phyloP scores from a whole-genome alignment of 1,140 invertebrate species.

The Temnothorax curvispinosus region DNA sequence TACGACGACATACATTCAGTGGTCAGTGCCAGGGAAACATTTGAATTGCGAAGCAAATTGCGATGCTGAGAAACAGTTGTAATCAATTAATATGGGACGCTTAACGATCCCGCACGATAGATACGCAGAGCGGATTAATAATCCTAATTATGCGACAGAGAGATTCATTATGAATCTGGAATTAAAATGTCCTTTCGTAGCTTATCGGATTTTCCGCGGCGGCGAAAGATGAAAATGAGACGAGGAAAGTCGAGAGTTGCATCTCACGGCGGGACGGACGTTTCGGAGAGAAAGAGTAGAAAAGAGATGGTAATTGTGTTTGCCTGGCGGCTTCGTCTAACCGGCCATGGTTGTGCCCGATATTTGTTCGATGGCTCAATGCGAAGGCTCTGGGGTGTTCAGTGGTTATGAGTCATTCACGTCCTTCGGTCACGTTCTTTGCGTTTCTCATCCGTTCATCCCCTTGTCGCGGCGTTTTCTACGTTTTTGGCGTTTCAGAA shows the following conservation, averaged over 20 bases:
- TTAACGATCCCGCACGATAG: neutral
- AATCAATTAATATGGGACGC: neutral
- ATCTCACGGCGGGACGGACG: neutral
- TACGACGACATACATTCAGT: neutral
- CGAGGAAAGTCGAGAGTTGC: neutral
- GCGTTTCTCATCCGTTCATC: neutral
- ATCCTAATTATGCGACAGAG: constrained; percentile 8
- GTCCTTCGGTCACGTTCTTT: neutral
- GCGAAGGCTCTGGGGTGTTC: neutral
- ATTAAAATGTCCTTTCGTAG: constrained; percentile 34
- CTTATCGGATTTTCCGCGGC: constrained; percentile 24
- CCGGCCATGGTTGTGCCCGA: neutral
- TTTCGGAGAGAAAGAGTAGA: neutral
- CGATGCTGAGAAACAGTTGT: constrained; percentile 4
- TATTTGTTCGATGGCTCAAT: constrained; percentile 35
- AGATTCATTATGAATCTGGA: constrained; percentile 53
- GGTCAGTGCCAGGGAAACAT: neutral
- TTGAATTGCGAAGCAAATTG: neutral
- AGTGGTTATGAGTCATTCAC: neutral
- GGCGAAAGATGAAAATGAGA: neutral
- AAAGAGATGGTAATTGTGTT: constrained; percentile 54
- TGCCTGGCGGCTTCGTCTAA: constrained; percentile 32
- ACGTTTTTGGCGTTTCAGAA: neutral
- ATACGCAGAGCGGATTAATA: constrained; percentile 15
- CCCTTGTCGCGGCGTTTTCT: neutral